Percentiles rank a stretch among this genome's conserved stretches.
Conservation (phyloP, 1,140 invertebrate species). For the Anoplophora glabripennis region DNA sequence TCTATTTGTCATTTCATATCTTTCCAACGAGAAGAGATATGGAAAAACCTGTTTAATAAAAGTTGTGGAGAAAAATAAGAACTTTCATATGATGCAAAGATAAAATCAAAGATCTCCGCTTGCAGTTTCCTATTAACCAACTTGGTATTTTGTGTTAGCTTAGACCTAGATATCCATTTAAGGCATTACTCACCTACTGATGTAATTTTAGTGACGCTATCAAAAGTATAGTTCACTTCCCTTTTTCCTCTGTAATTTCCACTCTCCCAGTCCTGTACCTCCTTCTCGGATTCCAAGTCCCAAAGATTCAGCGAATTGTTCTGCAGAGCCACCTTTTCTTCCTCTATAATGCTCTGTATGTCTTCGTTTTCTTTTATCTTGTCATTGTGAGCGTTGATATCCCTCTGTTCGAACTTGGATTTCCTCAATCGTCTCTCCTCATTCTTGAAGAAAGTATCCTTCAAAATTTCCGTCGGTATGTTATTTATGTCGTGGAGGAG, state of each 20-base stretch:
- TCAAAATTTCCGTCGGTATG: slow-evolving; percentile 44
- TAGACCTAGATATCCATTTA: too few species aligned
- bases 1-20: too few species aligned
- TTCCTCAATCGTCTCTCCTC: slow-evolving; percentile 40
- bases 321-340: slow-evolving; percentile 32
- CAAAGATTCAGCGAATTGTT: slow-evolving; percentile 44
- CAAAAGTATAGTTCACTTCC: slow-evolving; percentile 22
- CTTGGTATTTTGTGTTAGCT: too few species aligned
- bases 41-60: too few species aligned
- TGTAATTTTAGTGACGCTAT: slow-evolving; percentile 34
- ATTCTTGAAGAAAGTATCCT: slow-evolving; percentile 46
- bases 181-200: slow-evolving; percentile 49
- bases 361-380: slow-evolving; percentile 41
- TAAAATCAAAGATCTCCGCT: too few species aligned
- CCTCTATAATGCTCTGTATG: slow-evolving; percentile 37
- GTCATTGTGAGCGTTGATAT: slow-evolving; percentile 40
- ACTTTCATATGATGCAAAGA: too few species aligned
- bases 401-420: slow-evolving; percentile 45
- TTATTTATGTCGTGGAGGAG: slow-evolving; percentile 41
- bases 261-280: slow-evolving; percentile 41
- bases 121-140: too few species aligned
- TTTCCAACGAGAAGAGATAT: too few species aligned
- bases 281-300: slow-evolving; percentile 48
- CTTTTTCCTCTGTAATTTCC: slow-evolving; percentile 42
- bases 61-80: too few species aligned